Evolutionary conservation across 2,888 invertebrate genomes (phyloP), one percentile per base, ranked within the genome.

Genomic region (Nudaria mundana): DNA sequence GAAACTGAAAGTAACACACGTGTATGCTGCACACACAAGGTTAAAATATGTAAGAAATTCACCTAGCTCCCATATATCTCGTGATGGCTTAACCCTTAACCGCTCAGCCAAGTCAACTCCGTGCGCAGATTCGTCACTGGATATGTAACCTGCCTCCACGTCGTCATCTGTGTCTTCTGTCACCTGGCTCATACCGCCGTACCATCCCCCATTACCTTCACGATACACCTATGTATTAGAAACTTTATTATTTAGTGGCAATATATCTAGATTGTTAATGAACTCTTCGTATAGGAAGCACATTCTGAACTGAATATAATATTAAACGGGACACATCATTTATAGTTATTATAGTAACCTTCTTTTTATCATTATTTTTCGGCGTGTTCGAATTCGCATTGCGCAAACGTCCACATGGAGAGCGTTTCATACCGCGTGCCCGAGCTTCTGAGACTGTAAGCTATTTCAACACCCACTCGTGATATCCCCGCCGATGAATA

Each of bases 51-150:
- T 15, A 10, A 8, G 20, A 23, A 7, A 12, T 45, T 60, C 63
- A 88, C 89, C 89, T 44, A 81, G 60, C 51, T 83, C 83, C 89
- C 89, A 89, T 48, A 89, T 87, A 52, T 89, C 88, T 40, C 72
- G 76, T 10, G 88, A 82, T 20, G 85, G 86, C 44, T 87, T 87
- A 35, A 82, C 76, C 42, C 85, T 64, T 14, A 87, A 50, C 31
- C 85, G 63, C 44, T 84, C 87, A 1, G 76, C 81, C 52, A 91
- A 83, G 44, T 89, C 91, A 3, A 73, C 77, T 0, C 83, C 86
- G 24, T 85, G 83, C 0, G 75, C 84, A 0, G 87, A 87, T 58
- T 90, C 90, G 59, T 91, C 91, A 52, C 91, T 91, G 36, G 91
- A 91, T 42, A 89, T 89, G 59, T 86, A 89, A 2, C 74, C 81